A percentile compares a stretch with the other conserved stretches of the same genome.
phyloP scores from a whole-genome alignment of 1,140 invertebrate species.

The Rhagoletis pomonella region DNA sequence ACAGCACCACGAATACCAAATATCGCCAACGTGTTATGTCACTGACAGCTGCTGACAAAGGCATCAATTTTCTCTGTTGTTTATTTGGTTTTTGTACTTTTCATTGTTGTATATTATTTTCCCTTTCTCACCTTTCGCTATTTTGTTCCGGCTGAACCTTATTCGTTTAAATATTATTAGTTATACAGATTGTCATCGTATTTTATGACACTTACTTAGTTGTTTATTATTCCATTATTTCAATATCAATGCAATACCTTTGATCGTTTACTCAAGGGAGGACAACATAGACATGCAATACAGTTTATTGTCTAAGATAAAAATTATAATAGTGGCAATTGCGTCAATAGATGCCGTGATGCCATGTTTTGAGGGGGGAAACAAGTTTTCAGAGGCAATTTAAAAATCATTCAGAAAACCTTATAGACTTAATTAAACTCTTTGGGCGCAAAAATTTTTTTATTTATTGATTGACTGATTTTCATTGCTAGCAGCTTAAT shows the following conservation, averaged over 20 bases:
- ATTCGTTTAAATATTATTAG: slow-evolving; percentile 9
- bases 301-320: not conserved
- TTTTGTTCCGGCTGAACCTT: not conserved
- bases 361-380: too few relatives aligned
- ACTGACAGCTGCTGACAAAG: slow-evolving; percentile 41
- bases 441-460: too few relatives aligned
- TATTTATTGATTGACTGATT: too few relatives aligned
- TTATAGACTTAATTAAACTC: too few relatives aligned
- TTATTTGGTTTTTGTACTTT: not conserved
- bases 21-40: slow-evolving; percentile 16
- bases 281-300: not conserved
- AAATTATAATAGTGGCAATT: too few relatives aligned
- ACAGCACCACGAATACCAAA: not conserved
- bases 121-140: not conserved
- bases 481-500: too few relatives aligned
- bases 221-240: slow-evolving; percentile 29
- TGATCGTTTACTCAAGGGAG: not conserved
- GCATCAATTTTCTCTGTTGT: not conserved
- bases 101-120: not conserved
- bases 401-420: too few relatives aligned
- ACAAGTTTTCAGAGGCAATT: too few relatives aligned
- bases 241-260: not conserved
- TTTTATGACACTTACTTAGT: not conserved
- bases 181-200: not conserved
- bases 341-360: too few relatives aligned